These are phyloP conservation scores for Gymnogyps californianus DNA, from an alignment of 2,113 vertebrate species.

Conservation along the genomic window DNA sequence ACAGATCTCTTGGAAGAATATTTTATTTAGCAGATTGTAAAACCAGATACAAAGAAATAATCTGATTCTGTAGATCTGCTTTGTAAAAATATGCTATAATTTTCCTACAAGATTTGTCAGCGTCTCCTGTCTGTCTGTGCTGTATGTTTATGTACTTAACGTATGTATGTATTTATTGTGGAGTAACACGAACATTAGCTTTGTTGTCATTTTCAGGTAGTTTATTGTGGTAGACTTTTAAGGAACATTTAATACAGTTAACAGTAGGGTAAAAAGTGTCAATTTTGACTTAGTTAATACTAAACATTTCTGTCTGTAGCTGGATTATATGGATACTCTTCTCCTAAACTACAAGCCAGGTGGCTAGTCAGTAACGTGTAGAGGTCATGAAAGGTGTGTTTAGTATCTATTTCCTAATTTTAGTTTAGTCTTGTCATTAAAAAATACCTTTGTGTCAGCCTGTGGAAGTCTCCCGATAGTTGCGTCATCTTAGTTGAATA, in stretches of 20 bases:
- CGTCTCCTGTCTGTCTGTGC: background rate
- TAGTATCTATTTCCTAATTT: conserved; percentile 25
- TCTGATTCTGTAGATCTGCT: background rate
- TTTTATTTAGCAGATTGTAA: background rate
- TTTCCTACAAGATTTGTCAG: background rate
- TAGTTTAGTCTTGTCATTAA: background rate
- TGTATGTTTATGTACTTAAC: background rate
- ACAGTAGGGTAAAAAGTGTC: background rate
- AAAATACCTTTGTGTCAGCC: background rate
- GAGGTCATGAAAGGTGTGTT: background rate
- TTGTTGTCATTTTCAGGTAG: background rate
- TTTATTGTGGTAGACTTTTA: background rate
- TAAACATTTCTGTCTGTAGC: background rate
- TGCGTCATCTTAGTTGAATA: conserved; percentile 30
- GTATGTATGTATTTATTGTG: background rate
- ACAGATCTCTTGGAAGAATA: background rate
- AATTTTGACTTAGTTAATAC: background rate
- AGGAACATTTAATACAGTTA: background rate
- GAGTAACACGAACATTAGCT: background rate
- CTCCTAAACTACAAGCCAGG: background rate
- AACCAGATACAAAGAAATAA: background rate
- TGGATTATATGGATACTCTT: background rate
- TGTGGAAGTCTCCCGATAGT: background rate
- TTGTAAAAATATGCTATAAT: background rate
- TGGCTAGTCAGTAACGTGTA: background rate